phyloP scores from a whole-genome alignment of 2,888 invertebrate genomes.

The Drosophila mimica region DNA sequence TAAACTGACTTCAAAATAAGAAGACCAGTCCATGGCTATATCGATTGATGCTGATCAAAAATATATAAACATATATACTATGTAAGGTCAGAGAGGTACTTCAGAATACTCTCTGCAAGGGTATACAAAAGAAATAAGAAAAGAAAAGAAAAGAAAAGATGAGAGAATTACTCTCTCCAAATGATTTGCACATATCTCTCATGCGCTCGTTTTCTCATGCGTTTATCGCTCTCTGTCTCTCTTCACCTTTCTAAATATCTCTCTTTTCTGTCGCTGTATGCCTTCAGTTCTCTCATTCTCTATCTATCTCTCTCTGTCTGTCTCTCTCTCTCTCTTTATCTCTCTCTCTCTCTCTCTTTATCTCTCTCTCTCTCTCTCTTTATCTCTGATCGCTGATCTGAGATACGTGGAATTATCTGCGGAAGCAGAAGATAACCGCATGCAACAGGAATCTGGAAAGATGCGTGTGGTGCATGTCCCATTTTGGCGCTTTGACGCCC shows the following conservation, averaged over 20 bases:
- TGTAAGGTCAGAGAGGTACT: background rate
- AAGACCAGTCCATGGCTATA: background rate
- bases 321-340: background rate
- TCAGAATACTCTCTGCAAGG: constrained; percentile 3
- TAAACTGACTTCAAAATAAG: background rate
- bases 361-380: constrained; percentile 5
- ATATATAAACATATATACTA: too few relatives aligned
- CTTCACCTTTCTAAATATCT: constrained; percentile 16
- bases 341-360: constrained; percentile 8
- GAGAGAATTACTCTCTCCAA: background rate
- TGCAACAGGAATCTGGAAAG: constrained; percentile 30
- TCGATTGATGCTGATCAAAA: background rate
- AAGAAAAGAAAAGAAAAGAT: constrained; percentile 1
- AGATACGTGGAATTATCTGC: background rate
- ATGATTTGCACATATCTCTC: constrained; percentile 26
- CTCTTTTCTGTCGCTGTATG: constrained; percentile 3
- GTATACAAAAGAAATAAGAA: constrained; percentile 11
- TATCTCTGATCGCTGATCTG: background rate
- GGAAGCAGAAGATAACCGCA: constrained; percentile 24
- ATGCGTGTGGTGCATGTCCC: constrained; percentile 31
- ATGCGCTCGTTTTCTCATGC: constrained; percentile 44
- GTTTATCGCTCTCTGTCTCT: constrained; percentile 50
- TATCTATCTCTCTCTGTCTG: background rate
- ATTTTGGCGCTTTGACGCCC: constrained; percentile 6
- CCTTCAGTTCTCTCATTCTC: constrained; percentile 1